These are phyloP conservation scores for Serranus cabrilla DNA, from an alignment of 2,797 vertebrate genomes.

Conservation along the genomic window DNA sequence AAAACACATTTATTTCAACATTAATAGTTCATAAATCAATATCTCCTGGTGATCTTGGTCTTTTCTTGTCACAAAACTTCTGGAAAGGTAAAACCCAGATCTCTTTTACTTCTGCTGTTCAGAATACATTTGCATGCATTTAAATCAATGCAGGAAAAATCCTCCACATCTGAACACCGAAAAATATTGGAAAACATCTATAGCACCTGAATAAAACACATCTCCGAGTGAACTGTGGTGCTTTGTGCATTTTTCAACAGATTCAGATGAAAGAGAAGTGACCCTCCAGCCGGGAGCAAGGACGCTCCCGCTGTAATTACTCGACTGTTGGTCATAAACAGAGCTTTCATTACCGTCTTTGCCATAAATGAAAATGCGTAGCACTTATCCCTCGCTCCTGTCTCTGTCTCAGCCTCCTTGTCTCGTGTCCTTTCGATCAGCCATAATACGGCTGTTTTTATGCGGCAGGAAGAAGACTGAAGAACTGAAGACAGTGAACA, in stretches of 20 bases:
- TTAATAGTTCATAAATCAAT: not conserved
- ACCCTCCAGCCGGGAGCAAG: slow-evolving; percentile 53
- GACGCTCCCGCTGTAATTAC: slow-evolving; percentile 47
- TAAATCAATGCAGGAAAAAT: not conserved
- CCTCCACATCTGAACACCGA: not conserved
- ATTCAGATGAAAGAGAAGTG: slow-evolving; percentile 48
- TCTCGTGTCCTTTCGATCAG: slow-evolving; percentile 33
- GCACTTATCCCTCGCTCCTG: slow-evolving; percentile 42
- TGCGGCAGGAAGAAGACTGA: not conserved
- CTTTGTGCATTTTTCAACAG: slow-evolving; percentile 17
- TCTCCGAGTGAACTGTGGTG: not conserved
- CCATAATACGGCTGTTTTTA: slow-evolving; percentile 11
- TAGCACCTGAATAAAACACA: not conserved
- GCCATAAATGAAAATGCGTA: slow-evolving; percentile 48
- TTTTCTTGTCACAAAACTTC: not conserved
- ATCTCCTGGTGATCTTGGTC: not conserved
- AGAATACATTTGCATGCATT: not conserved
- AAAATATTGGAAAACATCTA: not conserved
- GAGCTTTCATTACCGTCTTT: slow-evolving; percentile 46
- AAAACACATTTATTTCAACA: not conserved
- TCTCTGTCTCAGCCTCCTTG: slow-evolving; percentile 33
- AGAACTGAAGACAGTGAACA: not conserved
- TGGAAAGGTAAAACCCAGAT: not conserved
- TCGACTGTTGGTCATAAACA: slow-evolving; percentile 47
- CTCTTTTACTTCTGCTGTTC: not conserved